Percentiles rank a stretch among this genome's conserved stretches.
Evolutionary conservation across 1,140 invertebrate species (phyloP).

Genomic region (Venustaconcha ellipsiformis): DNA sequence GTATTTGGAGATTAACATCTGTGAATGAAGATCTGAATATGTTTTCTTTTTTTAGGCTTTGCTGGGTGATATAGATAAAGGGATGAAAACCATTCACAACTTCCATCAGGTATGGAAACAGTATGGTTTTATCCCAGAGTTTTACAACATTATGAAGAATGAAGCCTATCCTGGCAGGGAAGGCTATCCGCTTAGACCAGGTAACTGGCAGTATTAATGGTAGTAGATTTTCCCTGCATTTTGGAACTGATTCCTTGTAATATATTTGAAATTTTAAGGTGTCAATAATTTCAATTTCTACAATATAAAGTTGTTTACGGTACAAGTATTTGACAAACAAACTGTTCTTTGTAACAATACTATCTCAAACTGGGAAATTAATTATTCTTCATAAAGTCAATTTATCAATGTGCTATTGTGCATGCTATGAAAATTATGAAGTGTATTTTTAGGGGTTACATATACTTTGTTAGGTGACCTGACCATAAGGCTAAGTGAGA

Average conservation of each 20-base stretch:
- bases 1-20: background rate
- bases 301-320: background rate
- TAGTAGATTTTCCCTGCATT: no score
- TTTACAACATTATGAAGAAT: slow-evolving; percentile 91
- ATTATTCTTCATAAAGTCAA: no score
- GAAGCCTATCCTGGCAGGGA: slow-evolving; percentile 87
- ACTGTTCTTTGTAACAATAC: background rate
- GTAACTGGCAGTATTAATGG: slow-evolving; percentile 43
- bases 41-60: slow-evolving; percentile 71
- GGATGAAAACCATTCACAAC: slow-evolving; percentile 93
- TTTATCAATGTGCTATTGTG: no score
- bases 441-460: no score
- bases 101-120: slow-evolving; percentile 96
- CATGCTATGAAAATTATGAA: no score
- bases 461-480: no score
- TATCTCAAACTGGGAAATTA: background rate
- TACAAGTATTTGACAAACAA: background rate
- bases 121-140: slow-evolving; percentile 97
- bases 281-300: background rate
- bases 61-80: slow-evolving; percentile 85
- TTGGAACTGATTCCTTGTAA: background rate
- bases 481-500: no score
- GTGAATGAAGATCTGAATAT: background rate
- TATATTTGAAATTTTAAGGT: background rate
- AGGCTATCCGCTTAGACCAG: slow-evolving; percentile 93